phyloP scores from a whole-genome alignment of 2,113 vertebrate species.

The Procavia capensis region DNA sequence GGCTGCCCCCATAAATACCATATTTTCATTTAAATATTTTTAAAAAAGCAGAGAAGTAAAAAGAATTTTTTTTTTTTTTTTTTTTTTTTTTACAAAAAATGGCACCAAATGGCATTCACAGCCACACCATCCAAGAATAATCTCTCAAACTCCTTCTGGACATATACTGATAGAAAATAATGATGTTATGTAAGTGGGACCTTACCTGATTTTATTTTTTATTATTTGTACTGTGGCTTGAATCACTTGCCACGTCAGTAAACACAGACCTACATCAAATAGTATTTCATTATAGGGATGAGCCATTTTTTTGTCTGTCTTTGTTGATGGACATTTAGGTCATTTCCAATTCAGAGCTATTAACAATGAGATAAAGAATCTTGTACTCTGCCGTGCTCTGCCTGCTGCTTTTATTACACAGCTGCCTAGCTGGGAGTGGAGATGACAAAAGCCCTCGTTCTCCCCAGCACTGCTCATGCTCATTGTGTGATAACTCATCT shows the following conservation, averaged over 20 bases:
- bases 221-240: not conserved
- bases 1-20: not conserved
- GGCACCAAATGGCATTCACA: not conserved
- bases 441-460: not conserved
- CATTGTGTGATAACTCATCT: constrained; percentile 48
- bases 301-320: constrained; percentile 50
- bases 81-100: no score
- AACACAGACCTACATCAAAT: not conserved
- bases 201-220: not conserved
- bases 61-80: not conserved
- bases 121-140: not conserved
- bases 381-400: not conserved
- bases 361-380: constrained; percentile 23
- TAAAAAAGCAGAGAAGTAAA: constrained; percentile 1
- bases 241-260: not conserved
- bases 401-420: not conserved
- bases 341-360: constrained; percentile 52
- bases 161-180: constrained; percentile 11
- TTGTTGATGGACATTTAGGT: constrained; percentile 65
- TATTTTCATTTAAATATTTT: constrained; percentile 12
- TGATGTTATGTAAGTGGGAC: not conserved
- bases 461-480: not conserved
- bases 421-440: not conserved
- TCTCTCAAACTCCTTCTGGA: not conserved
- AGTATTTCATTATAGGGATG: constrained; percentile 41